A percentile compares a stretch with the other conserved stretches of the same genome.
These are phyloP conservation scores for Mallotus villosus DNA, from an alignment of 2,797 vertebrate genomes.

Conservation along the genomic window DNA sequence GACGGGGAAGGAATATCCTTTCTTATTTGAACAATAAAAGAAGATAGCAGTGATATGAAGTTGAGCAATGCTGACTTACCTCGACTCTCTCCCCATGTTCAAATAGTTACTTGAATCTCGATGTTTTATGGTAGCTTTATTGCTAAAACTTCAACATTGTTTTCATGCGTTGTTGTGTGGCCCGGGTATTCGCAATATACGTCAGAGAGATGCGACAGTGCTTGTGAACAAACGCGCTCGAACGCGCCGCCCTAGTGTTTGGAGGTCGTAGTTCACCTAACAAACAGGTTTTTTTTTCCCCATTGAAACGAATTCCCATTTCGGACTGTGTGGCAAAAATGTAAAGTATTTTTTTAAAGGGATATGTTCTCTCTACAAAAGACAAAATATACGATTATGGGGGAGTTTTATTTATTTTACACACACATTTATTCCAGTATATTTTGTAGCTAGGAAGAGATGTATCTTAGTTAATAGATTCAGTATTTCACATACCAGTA, in stretches of 20 bases:
- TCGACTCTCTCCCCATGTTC: constrained; percentile 75
- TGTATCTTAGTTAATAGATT: constrained; percentile 9
- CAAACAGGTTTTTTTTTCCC: too few relatives aligned
- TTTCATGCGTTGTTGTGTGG: constrained; percentile 26
- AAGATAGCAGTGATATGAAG: not conserved
- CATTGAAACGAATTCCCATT: too few relatives aligned
- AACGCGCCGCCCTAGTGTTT: constrained; percentile 29
- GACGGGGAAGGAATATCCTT: not conserved
- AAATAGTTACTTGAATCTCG: not conserved
- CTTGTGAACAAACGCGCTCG: constrained; percentile 30
- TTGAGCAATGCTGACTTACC: constrained; percentile 53
- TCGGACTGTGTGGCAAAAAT: too few relatives aligned
- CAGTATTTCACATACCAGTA: constrained; percentile 36
- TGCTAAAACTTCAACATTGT: not conserved
- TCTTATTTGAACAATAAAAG: not conserved
- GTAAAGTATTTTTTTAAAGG: too few relatives aligned
- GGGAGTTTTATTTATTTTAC: constrained; percentile 61
- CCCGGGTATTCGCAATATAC: constrained; percentile 15
- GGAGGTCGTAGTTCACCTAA: constrained; percentile 40
- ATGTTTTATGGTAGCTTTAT: not conserved
- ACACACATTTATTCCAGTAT: constrained; percentile 27
- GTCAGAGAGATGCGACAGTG: constrained; percentile 52
- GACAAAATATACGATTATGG: too few relatives aligned
- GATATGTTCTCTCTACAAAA: too few relatives aligned
- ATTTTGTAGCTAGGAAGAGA: constrained; percentile 21